A percentile compares a stretch with the other conserved stretches of the same genome.
Evolutionary conservation across 2,797 vertebrate species (phyloP).

Genomic region (Enteromius argenteus): DNA sequence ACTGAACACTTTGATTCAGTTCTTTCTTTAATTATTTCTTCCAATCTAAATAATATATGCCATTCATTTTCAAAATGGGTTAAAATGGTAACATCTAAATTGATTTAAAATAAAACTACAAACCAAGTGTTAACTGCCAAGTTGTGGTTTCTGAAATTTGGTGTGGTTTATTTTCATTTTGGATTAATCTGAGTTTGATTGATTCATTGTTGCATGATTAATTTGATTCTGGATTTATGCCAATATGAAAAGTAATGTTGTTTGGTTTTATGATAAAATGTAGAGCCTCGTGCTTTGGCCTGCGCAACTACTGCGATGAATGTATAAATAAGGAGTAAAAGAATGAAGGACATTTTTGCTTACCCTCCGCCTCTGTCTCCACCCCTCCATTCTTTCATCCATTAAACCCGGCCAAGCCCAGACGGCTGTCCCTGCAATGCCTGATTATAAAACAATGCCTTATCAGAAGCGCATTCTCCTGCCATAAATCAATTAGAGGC

Average conservation of each 20-base stretch:
- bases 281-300: constrained; percentile 10
- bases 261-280: not conserved
- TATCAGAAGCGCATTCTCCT: constrained; percentile 77
- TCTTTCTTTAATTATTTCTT: not conserved
- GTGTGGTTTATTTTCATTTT: not conserved
- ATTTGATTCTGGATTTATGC: not conserved
- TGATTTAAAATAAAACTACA: not conserved
- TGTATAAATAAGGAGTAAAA: constrained; percentile 74
- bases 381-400: constrained; percentile 58
- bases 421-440: constrained; percentile 75
- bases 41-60: not conserved
- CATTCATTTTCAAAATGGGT: not conserved
- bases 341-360: constrained; percentile 60
- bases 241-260: constrained; percentile 21
- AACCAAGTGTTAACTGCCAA: not conserved
- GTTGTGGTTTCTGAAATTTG: not conserved
- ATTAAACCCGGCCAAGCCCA: constrained; percentile 81
- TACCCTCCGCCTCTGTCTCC: constrained; percentile 34
- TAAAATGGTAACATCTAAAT: not conserved
- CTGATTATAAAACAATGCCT: constrained; percentile 81
- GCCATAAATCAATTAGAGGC: constrained; percentile 86
- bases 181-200: not conserved
- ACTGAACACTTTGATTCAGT: not conserved
- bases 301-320: constrained; percentile 58
- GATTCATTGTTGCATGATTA: not conserved